phyloP scores from a whole-genome alignment of 2,797 vertebrate genomes.

The Lophotriccus pileatus region DNA sequence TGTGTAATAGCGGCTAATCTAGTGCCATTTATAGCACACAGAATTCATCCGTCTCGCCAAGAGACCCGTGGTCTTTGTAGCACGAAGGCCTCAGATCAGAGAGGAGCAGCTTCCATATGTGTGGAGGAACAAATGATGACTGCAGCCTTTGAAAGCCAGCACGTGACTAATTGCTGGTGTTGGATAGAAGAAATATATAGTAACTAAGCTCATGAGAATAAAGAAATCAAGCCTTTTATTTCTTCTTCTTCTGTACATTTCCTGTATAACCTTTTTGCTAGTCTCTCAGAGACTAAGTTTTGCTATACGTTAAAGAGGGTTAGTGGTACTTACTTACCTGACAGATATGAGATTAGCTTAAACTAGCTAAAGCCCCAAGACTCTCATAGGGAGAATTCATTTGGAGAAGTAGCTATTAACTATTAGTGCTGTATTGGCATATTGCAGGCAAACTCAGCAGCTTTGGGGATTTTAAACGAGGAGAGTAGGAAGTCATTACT shows the following conservation, averaged over 20 bases:
- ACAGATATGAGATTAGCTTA: constrained; percentile 45
- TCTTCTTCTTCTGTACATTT: neutral
- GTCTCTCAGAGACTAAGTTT: constrained; percentile 16
- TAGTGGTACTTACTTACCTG: constrained; percentile 10
- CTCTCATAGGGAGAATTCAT: neutral
- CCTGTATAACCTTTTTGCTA: constrained; percentile 11
- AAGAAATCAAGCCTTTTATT: neutral
- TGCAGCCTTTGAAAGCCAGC: neutral
- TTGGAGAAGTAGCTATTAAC: constrained; percentile 19
- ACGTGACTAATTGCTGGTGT: neutral
- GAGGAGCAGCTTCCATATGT: neutral
- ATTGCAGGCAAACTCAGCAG: neutral
- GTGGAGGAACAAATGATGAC: neutral
- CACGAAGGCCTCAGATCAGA: neutral
- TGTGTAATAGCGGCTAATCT: neutral
- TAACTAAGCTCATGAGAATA: neutral
- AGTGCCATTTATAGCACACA: neutral
- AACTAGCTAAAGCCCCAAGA: constrained; percentile 5
- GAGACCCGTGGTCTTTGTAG: neutral
- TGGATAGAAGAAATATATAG: neutral
- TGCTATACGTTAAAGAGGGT: neutral
- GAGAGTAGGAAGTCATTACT: constrained; percentile 28
- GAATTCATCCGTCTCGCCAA: neutral
- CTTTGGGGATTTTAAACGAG: constrained; percentile 35
- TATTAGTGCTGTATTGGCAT: neutral